Evolutionary conservation across 2,797 vertebrate genomes (phyloP), one percentile per base, ranked within the genome.

Genomic region (Malurus leucopterus): DNA sequence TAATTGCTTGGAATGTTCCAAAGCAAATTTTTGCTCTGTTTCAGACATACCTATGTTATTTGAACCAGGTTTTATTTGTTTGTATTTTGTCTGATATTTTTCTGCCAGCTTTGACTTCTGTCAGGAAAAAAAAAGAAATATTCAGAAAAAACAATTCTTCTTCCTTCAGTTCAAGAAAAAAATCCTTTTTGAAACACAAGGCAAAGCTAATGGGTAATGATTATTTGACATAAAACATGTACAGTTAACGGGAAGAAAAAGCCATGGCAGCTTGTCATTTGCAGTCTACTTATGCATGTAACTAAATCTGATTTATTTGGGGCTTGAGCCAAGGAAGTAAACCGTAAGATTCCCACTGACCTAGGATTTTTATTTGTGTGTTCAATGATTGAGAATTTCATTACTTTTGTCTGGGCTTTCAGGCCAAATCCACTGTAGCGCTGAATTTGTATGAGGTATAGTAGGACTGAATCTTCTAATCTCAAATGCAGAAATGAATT

Each of bases 231-330:
- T 79, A 90, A 88, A 89, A 79, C 2, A 5, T 76, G 43, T 81
- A 85, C 57, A 51, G 64, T 91, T 92, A 91, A 84, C 2, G 0
- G 91, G 83, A 89, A 84, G 80, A 86, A 95, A 84, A 92, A 94
- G 40, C 67, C 43, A 40, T 89, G 87, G 93, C 89, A 93, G 87
- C 89, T 86, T 95, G 95, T 95, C 94, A 93, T 89, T 88, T 92
- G 77, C 68, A 92, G 74, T 89, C 85, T 94, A 71, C 76, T 93
- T 95, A 91, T 86, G 91, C 92, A 93, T 86, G 87, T 95, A 94
- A 93, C 92, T 95, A 92, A 76, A 91, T 82, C 77, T 93, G 89
- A 94, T 94, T 91, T 93, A 93, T 94, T 84, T 86, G 88, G 91
- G 91, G 61, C 91, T 95, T 59, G 71, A 92, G 85, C 94, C 89